Percentiles rank a stretch among this genome's conserved stretches.
Conservation (phyloP, 1,140 invertebrate genomes). For the Drosophila subpulchrella region DNA sequence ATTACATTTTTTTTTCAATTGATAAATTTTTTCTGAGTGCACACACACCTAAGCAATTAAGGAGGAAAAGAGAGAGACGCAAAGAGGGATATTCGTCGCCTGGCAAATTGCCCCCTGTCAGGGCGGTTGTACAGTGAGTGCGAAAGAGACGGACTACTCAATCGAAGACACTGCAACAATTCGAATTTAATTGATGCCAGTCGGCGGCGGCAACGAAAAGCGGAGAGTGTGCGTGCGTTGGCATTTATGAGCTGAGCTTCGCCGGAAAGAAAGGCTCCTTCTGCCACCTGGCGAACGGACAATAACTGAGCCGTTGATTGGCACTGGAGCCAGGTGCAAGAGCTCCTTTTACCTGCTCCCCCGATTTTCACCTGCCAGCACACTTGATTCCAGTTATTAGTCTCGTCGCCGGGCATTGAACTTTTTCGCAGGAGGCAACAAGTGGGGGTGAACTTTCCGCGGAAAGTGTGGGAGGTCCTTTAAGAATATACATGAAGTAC, state of each 20-base stretch:
- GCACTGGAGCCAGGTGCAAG: conserved; percentile 33
- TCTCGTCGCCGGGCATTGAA: conserved; percentile 11
- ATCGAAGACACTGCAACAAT: conserved; percentile 76
- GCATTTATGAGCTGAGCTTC: conserved; percentile 50
- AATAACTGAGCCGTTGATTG: conserved; percentile 74
- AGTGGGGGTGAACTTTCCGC: neutral
- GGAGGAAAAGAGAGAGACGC: conserved; percentile 7
- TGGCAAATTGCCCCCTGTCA: conserved; percentile 35
- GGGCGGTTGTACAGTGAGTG: neutral
- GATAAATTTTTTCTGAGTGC: neutral
- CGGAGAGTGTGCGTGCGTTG: conserved; percentile 47
- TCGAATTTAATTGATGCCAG: conserved; percentile 77
- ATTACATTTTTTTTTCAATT: neutral
- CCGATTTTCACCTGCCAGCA: conserved; percentile 1
- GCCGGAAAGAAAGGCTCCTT: conserved; percentile 48
- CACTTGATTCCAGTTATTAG: conserved; percentile 16
- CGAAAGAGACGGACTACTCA: conserved; percentile 15
- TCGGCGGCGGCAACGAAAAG: conserved; percentile 44
- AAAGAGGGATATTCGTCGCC: conserved; percentile 31
- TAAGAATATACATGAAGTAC: neutral
- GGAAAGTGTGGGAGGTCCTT: too few relatives aligned
- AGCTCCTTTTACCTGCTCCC: neutral
- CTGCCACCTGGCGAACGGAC: conserved; percentile 41
- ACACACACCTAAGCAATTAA: conserved; percentile 46
- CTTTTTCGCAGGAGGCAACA: conserved; percentile 22